Percentiles rank a stretch among this genome's conserved stretches.
These are phyloP conservation scores for Euura saliciscinereae DNA, from an alignment of 1,140 invertebrate genomes.

Conservation along the genomic window DNA sequence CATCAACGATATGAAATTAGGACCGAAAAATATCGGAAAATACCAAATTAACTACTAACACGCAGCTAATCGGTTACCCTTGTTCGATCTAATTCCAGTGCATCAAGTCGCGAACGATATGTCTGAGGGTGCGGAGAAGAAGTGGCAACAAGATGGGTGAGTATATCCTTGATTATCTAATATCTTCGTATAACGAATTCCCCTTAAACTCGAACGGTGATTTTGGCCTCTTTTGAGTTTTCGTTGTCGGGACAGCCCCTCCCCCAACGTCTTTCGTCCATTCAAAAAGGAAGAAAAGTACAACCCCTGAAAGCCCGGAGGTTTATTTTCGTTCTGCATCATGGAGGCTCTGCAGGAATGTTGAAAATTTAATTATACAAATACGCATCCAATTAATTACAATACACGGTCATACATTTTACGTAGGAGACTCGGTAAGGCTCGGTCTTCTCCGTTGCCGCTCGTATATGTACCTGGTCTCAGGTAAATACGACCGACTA, in stretches of 20 bases:
- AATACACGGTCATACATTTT: no score
- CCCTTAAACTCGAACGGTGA: no score
- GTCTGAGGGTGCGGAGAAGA: constrained; percentile 86
- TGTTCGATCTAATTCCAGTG: constrained; percentile 72
- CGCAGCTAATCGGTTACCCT: neutral
- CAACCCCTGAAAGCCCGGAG: no score
- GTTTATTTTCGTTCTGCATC: no score
- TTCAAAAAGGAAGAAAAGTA: no score
- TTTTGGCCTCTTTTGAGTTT: no score
- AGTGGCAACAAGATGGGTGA: constrained; percentile 86
- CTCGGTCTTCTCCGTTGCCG: neutral
- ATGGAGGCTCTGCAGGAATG: no score
- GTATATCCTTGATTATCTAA: constrained; percentile 46
- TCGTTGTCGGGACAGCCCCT: no score
- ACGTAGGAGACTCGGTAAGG: neutral
- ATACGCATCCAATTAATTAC: no score
- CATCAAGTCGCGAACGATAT: constrained; percentile 92
- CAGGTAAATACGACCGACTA: neutral
- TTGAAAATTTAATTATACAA: no score
- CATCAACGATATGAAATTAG: neutral
- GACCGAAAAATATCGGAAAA: neutral
- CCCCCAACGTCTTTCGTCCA: no score
- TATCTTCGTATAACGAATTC: no score
- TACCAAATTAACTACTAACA: neutral
- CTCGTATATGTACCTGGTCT: neutral